phyloP scores from a whole-genome alignment of 2,797 vertebrate species.

The Thalassophryne amazonica region DNA sequence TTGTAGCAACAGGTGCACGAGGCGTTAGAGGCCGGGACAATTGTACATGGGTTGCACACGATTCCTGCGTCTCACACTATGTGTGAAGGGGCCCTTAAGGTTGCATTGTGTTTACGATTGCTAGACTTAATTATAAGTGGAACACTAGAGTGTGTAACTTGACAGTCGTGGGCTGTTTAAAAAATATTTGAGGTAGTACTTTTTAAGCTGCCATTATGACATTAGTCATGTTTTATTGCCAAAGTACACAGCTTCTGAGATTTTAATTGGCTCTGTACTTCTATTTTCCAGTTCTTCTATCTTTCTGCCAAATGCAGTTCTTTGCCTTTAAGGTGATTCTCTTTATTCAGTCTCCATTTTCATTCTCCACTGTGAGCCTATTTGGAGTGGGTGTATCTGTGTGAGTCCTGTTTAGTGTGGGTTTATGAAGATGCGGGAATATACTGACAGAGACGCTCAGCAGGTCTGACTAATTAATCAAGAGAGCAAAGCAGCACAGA shows the following conservation, averaged over 20 bases:
- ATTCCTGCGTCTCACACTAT: too few species aligned
- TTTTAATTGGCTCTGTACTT: conserved; percentile 22
- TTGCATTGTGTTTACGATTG: too few species aligned
- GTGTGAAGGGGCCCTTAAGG: too few species aligned
- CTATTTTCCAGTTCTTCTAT: neutral
- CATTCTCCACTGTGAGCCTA: conserved; percentile 14
- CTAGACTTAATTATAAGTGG: too few species aligned
- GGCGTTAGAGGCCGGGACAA: too few species aligned
- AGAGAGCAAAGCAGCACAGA: conserved; percentile 20
- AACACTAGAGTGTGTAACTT: neutral
- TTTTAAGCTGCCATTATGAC: neutral
- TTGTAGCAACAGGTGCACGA: too few species aligned
- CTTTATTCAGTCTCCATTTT: neutral
- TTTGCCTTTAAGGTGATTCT: neutral
- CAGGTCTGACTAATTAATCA: conserved; percentile 64
- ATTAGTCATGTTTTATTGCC: neutral
- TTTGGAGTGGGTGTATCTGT: conserved; percentile 62
- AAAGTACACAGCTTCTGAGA: conserved; percentile 21
- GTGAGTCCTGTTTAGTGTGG: conserved; percentile 38
- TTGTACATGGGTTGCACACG: too few species aligned
- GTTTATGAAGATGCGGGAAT: conserved; percentile 35
- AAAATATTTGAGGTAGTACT: neutral
- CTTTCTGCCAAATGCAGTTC: conserved; percentile 6
- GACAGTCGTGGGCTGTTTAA: neutral
- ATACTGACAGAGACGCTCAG: conserved; percentile 36